These are phyloP conservation scores for Nyctereutes procyonoides DNA, from an alignment of 2,113 vertebrate genomes.

Conservation along the genomic window DNA sequence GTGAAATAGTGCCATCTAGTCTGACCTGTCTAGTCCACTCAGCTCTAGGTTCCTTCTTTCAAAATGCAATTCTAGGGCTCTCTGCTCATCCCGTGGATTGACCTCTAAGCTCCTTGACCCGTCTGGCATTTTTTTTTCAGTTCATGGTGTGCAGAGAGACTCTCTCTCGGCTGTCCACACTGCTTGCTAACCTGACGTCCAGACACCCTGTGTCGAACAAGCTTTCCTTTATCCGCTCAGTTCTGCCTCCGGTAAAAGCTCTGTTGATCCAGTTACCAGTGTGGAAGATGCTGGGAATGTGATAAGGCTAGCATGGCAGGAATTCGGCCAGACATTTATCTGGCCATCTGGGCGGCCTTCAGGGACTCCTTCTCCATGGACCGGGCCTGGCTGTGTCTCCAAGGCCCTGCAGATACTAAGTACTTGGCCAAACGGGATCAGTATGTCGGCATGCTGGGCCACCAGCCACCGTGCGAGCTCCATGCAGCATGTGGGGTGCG, in stretches of 20 bases:
- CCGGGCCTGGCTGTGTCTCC: not conserved
- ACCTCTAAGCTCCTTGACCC: not conserved
- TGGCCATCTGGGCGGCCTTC: slow-evolving; percentile 4
- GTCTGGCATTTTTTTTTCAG: not conserved
- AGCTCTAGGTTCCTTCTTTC: not conserved
- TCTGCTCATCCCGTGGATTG: not conserved
- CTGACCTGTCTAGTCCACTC: too few species aligned
- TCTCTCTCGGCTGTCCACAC: not conserved
- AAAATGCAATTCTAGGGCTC: not conserved
- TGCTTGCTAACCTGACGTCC: not conserved
- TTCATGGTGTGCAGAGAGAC: not conserved
- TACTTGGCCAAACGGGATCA: not conserved
- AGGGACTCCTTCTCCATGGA: not conserved
- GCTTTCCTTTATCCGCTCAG: not conserved
- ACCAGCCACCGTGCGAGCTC: rapidly evolving
- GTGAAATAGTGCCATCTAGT: not conserved
- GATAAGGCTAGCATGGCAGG: not conserved
- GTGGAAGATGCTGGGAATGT: not conserved
- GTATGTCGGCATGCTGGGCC: not conserved
- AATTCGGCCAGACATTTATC: slow-evolving; percentile 32
- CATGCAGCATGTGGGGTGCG: rapidly evolving
- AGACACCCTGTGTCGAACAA: not conserved
- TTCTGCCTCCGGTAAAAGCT: not conserved
- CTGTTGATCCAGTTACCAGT: not conserved
- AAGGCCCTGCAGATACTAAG: not conserved